A percentile compares a stretch with the other conserved stretches of the same genome.
These are phyloP conservation scores for Drosophila pseudotakahashii DNA, from an alignment of 2,888 invertebrate species.

Conservation along the genomic window DNA sequence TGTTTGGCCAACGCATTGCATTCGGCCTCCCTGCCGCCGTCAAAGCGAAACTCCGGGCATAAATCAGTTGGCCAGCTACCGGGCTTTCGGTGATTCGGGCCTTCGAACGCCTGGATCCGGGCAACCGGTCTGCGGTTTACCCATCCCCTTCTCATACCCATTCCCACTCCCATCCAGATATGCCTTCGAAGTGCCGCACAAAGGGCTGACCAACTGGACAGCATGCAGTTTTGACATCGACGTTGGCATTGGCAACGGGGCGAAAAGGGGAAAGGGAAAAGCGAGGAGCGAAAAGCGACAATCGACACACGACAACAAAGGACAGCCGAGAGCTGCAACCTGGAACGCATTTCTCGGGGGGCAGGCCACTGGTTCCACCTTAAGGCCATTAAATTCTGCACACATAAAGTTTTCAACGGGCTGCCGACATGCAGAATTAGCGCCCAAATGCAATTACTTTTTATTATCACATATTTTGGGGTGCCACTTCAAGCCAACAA, in stretches of 20 bases:
- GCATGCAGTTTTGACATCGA: constrained; percentile 17
- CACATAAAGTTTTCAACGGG: constrained; percentile 2
- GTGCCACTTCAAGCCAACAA: too few relatives aligned
- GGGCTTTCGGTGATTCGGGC: constrained; percentile 57
- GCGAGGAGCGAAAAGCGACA: constrained; percentile 9
- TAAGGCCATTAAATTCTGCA: constrained; percentile 19
- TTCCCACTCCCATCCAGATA: neutral
- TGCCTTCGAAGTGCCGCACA: constrained; percentile 27
- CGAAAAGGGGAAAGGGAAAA: neutral
- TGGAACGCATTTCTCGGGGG: neutral
- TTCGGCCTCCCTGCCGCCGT: constrained; percentile 20
- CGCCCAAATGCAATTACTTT: neutral
- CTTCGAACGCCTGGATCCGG: constrained; percentile 11
- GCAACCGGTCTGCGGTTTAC: constrained; percentile 9
- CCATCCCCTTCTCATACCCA: neutral
- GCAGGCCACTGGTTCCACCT: neutral
- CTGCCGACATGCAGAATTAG: neutral
- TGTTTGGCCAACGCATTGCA: constrained; percentile 39
- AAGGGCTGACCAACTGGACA: constrained; percentile 15
- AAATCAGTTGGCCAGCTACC: constrained; percentile 74
- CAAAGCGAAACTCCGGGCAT: constrained; percentile 46
- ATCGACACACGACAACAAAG: constrained; percentile 11
- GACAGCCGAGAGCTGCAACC: neutral
- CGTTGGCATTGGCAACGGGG: constrained; percentile 31
- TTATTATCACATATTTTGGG: neutral